Evolutionary conservation across 2,797 vertebrate species (phyloP).

Genomic region (Chelon auratus): DNA sequence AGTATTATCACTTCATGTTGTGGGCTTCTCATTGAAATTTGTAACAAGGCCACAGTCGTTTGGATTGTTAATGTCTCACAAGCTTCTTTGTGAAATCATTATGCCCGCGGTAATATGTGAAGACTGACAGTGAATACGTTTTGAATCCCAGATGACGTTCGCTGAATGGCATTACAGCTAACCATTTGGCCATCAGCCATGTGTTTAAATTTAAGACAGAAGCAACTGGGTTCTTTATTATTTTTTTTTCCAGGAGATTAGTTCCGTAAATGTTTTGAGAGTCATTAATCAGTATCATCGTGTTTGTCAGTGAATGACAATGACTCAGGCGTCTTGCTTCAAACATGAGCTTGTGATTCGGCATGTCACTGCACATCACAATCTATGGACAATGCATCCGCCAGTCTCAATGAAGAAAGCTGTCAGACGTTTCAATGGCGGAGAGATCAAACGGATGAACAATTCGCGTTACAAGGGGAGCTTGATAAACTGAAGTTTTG

Average conservation of each 20-base stretch:
- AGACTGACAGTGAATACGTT: slow-evolving; percentile 55
- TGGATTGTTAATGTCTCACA: slow-evolving; percentile 59
- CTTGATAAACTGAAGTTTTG: slow-evolving; percentile 74
- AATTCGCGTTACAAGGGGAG: slow-evolving; percentile 67
- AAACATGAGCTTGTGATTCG: slow-evolving; percentile 69
- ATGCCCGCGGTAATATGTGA: slow-evolving; percentile 45
- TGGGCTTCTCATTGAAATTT: slow-evolving; percentile 52
- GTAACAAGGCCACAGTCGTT: slow-evolving; percentile 49
- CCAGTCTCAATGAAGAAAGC: slow-evolving; percentile 77
- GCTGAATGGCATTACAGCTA: slow-evolving; percentile 41
- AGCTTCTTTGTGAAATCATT: slow-evolving; percentile 56
- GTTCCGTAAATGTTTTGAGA: slow-evolving; percentile 67
- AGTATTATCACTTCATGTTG: slow-evolving; percentile 60
- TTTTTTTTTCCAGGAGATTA: slow-evolving; percentile 45
- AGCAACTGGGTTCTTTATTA: slow-evolving; percentile 29
- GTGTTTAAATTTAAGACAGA: slow-evolving; percentile 71
- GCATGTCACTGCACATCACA: slow-evolving; percentile 71
- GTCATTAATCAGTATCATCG: slow-evolving; percentile 81
- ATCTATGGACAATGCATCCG: slow-evolving; percentile 77
- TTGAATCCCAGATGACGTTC: slow-evolving; percentile 44
- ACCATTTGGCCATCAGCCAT: slow-evolving; percentile 59
- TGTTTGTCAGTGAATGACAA: slow-evolving; percentile 80
- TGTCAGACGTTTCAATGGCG: slow-evolving; percentile 72
- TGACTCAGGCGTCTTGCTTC: slow-evolving; percentile 68
- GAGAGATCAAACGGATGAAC: slow-evolving; percentile 75